phyloP scores from a whole-genome alignment of 2,888 invertebrate genomes.

The Xylocampa areola region DNA sequence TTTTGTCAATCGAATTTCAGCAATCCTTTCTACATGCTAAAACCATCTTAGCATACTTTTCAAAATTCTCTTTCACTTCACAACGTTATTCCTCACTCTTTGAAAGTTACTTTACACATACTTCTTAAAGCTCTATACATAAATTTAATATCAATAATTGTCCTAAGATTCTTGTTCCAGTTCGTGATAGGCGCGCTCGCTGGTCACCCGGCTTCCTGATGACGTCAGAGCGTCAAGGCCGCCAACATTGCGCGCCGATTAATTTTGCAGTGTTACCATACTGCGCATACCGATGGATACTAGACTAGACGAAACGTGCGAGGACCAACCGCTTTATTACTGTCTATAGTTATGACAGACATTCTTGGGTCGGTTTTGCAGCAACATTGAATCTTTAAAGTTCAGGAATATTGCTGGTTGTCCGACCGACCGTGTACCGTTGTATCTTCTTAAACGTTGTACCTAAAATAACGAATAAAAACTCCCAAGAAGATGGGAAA shows the following conservation, averaged over 20 bases:
- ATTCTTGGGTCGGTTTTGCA: constrained; percentile 23
- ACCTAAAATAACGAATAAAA: no score
- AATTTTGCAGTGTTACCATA: constrained; percentile 50
- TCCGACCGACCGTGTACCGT: no score
- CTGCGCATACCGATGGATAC: constrained; percentile 46
- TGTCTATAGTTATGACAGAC: constrained; percentile 29
- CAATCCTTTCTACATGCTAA: no score
- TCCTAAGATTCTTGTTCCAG: constrained; percentile 61
- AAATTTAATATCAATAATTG: constrained; percentile 15
- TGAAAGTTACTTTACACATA: no score
- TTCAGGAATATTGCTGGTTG: constrained; percentile 1
- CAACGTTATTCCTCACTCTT: no score
- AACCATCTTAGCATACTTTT: no score
- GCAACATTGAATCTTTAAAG: constrained; percentile 7
- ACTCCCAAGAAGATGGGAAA: no score
- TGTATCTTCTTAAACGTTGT: no score
- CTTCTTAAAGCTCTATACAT: no score
- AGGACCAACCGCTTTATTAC: constrained; percentile 18
- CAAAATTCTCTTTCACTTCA: no score
- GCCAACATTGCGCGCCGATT: constrained; percentile 67
- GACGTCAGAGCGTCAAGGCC: constrained; percentile 70
- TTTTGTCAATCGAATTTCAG: no score
- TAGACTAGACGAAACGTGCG: constrained; percentile 48
- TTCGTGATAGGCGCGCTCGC: constrained; percentile 66
- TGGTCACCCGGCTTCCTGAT: constrained; percentile 74